These are phyloP conservation scores for Hydroisotoma schaefferi DNA, from an alignment of 2,888 invertebrate species.

Conservation along the genomic window DNA sequence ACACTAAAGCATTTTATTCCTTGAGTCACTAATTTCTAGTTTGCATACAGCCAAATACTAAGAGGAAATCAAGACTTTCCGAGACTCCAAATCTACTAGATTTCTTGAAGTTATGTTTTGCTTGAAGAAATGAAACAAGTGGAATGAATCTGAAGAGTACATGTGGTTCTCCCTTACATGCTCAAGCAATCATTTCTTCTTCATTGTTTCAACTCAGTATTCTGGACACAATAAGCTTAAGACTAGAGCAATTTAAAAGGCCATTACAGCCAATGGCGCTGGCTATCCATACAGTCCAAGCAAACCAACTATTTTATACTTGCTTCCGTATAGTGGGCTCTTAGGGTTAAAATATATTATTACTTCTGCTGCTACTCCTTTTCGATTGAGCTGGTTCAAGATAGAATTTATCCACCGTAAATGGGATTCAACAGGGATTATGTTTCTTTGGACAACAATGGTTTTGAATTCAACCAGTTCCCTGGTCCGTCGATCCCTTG, in stretches of 20 bases:
- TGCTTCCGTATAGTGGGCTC: too few relatives aligned
- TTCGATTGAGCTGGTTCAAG: constrained; percentile 2
- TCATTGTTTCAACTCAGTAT: constrained; percentile 19
- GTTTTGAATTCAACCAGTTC: not conserved
- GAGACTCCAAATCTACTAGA: too few relatives aligned
- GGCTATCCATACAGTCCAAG: too few relatives aligned
- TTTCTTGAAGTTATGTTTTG: too few relatives aligned
- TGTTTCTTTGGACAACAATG: constrained; percentile 1
- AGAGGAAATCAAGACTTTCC: too few relatives aligned
- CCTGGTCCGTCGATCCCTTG: not conserved
- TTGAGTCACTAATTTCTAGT: too few relatives aligned
- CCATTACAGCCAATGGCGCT: constrained; percentile 25
- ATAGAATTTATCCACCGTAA: not conserved
- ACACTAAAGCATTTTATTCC: too few relatives aligned
- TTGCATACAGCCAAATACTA: too few relatives aligned
- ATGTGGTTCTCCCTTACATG: constrained; percentile 12
- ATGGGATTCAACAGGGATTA: not conserved
- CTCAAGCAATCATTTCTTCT: constrained; percentile 1
- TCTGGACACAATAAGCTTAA: constrained; percentile 29
- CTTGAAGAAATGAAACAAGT: not conserved
- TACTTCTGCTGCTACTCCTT: not conserved
- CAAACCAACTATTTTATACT: too few relatives aligned
- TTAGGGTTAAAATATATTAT: too few relatives aligned
- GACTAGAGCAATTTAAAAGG: constrained; percentile 29
- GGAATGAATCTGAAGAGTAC: not conserved